phyloP scores from a whole-genome alignment of 2,888 invertebrate genomes.

The Congeria kusceri region DNA sequence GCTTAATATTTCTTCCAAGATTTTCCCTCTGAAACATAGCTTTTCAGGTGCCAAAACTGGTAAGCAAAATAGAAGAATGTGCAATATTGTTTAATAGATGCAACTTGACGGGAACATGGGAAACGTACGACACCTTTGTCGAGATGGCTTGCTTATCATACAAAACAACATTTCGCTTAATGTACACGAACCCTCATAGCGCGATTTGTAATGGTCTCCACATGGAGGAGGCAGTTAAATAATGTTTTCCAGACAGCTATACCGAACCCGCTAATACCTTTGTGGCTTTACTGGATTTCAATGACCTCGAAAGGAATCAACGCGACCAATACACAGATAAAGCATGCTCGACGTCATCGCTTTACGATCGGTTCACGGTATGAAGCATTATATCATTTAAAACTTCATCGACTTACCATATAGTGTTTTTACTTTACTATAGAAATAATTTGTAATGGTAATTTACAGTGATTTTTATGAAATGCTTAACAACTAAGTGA shows the following conservation, averaged over 20 bases:
- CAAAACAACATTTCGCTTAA: background rate
- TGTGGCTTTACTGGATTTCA: background rate
- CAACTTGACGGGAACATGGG: slow-evolving; percentile 22
- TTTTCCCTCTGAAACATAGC: background rate
- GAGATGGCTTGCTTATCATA: slow-evolving; percentile 26
- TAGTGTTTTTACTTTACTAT: no score
- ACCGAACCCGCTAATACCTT: background rate
- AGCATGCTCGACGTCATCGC: no score
- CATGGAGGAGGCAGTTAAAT: background rate
- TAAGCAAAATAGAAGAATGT: background rate
- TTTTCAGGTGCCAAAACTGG: background rate
- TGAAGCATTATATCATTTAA: no score
- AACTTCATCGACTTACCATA: no score
- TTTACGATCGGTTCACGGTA: no score
- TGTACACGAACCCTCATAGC: slow-evolving; percentile 19
- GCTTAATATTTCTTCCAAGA: no score
- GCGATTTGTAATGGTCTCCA: slow-evolving; percentile 17
- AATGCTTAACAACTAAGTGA: no score
- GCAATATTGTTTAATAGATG: slow-evolving; percentile 2
- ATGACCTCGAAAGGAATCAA: background rate
- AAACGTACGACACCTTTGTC: slow-evolving; percentile 2
- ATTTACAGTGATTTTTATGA: no score
- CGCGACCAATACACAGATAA: no score
- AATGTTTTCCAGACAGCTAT: background rate
- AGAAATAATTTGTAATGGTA: no score